Conservation (phyloP, 2,888 invertebrate genomes). For the Oscheius onirici region DNA sequence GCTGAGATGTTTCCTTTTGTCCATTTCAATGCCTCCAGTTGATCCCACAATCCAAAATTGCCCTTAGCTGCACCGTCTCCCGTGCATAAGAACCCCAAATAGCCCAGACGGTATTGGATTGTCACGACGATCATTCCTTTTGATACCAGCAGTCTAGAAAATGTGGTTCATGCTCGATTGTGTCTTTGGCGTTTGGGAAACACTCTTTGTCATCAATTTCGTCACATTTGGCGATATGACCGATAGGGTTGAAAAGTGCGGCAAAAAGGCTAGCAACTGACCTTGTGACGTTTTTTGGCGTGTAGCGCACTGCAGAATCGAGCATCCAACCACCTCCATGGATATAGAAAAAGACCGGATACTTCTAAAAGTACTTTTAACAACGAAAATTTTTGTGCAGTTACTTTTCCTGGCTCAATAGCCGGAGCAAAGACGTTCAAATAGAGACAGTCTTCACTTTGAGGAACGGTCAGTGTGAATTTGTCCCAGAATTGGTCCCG, state of each 20-base stretch:
- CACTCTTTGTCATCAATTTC: slow-evolving; percentile 27
- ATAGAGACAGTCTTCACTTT: slow-evolving; percentile 65
- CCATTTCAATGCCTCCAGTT: slow-evolving; percentile 59
- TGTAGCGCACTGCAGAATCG: slow-evolving; percentile 56
- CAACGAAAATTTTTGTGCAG: neutral
- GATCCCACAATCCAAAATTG: slow-evolving; percentile 51
- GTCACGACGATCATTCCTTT: slow-evolving; percentile 67
- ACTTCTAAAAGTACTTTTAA: slow-evolving; percentile 45
- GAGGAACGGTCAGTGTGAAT: slow-evolving; percentile 48
- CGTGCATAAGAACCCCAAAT: slow-evolving; percentile 65
- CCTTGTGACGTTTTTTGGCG: slow-evolving; percentile 52
- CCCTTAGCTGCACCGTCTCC: slow-evolving; percentile 59
- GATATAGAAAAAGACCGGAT: slow-evolving; percentile 67
- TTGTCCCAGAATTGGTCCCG: slow-evolving; percentile 60
- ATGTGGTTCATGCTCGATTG: neutral
- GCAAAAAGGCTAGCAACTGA: slow-evolving; percentile 10
- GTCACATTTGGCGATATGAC: neutral
- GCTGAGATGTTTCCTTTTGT: slow-evolving; percentile 56
- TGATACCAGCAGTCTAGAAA: slow-evolving; percentile 54
- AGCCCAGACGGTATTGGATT: slow-evolving; percentile 66
- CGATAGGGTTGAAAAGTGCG: neutral
- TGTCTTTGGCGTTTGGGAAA: slow-evolving; percentile 3
- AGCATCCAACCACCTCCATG: slow-evolving; percentile 67
- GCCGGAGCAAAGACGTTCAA: slow-evolving; percentile 64
- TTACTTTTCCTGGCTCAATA: slow-evolving; percentile 27